phyloP scores from a whole-genome alignment of 2,888 invertebrate species.

The Clepsis dumicolana region DNA sequence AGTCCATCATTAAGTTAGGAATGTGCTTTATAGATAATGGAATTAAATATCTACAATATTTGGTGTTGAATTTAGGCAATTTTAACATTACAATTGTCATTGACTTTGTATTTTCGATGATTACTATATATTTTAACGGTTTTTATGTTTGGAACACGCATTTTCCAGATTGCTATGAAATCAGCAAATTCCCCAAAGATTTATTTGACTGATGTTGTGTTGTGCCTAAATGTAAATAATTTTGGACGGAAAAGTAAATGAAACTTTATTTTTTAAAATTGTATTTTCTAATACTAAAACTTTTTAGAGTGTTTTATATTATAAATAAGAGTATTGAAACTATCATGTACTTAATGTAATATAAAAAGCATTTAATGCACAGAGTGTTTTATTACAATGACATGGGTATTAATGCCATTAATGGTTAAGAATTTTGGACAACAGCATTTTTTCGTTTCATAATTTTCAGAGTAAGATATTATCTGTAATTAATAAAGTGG shows the following conservation, averaged over 20 bases:
- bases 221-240: constrained; percentile 6
- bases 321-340: constrained; percentile 21
- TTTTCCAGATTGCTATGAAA: constrained; percentile 18
- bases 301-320: constrained; percentile 30
- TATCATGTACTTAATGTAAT: constrained; percentile 23
- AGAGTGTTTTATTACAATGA: constrained; percentile 18
- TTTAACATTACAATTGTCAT: constrained; percentile 11
- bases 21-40: constrained; percentile 26
- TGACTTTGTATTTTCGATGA: constrained; percentile 2
- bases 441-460: too few species aligned
- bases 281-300: constrained; percentile 16
- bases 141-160: constrained; percentile 7
- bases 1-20: constrained; percentile 69
- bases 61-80: constrained; percentile 6
- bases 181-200: constrained; percentile 34
- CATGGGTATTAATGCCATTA: too few species aligned
- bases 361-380: constrained; percentile 33
- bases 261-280: constrained; percentile 21
- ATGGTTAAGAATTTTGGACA: too few species aligned
- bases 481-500: too few species aligned
- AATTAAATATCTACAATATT: constrained; percentile 1
- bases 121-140: neutral
- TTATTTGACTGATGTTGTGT: constrained; percentile 23
- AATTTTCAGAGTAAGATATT: too few species aligned
- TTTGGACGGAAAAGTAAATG: neutral